Evolutionary conservation across 2,113 vertebrate species (phyloP).

Genomic region (Martes martes): DNA sequence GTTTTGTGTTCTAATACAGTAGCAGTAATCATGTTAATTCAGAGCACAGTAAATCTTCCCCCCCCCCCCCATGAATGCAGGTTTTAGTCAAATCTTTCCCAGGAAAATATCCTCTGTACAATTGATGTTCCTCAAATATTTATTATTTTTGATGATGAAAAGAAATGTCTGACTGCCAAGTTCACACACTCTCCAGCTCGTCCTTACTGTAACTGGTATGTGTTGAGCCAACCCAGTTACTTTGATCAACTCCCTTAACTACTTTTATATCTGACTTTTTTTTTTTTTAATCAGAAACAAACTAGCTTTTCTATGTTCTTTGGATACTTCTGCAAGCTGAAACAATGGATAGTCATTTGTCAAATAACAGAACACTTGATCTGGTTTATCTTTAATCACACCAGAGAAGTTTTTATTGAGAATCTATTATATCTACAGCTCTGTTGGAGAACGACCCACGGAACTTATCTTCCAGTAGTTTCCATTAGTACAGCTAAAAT

Average conservation of each 20-base stretch:
- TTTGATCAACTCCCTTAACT: neutral
- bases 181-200: neutral
- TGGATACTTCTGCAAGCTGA: neutral
- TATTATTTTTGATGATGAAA: neutral
- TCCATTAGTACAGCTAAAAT: neutral
- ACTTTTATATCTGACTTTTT: neutral
- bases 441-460: neutral
- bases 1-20: slow-evolving; percentile 22
- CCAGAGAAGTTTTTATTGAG: neutral
- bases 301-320: neutral
- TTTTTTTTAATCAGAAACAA: neutral
- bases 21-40: neutral
- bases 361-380: neutral
- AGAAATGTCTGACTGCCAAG: neutral
- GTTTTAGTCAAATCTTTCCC: neutral
- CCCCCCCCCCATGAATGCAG: neutral
- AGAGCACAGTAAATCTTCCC: neutral
- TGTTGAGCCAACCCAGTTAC: neutral
- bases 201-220: neutral
- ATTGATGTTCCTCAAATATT: neutral
- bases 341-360: neutral
- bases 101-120: neutral
- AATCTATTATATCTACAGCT: neutral
- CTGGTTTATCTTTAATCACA: neutral
- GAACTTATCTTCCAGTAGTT: neutral